A percentile compares a stretch with the other conserved stretches of the same genome.
phyloP scores from a whole-genome alignment of 1,140 invertebrate species.

The Cecropterus lyciades region DNA sequence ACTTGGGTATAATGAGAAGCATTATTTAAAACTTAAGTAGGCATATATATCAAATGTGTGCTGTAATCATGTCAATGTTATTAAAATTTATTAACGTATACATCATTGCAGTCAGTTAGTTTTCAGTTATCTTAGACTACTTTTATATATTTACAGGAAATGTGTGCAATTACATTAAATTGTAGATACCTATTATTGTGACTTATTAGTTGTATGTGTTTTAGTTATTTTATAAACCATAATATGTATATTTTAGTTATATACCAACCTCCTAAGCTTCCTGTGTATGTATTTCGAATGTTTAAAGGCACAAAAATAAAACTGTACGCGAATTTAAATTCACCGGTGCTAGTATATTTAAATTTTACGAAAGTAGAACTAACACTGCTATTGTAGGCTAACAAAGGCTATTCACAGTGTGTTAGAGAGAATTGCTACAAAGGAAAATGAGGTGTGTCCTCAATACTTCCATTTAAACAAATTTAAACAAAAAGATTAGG shows the following conservation, averaged over 20 bases:
- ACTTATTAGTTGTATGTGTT: background rate
- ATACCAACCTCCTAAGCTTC: conserved; percentile 36
- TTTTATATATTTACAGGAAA: background rate
- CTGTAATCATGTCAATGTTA: too few species aligned
- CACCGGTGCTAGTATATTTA: conserved; percentile 60
- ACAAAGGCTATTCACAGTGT: conserved; percentile 78
- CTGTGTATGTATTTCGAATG: conserved; percentile 3
- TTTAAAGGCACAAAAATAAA: conserved; percentile 26
- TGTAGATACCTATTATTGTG: background rate
- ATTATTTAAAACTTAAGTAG: too few species aligned
- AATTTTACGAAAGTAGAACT: conserved; percentile 80
- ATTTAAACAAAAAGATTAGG: conserved; percentile 72
- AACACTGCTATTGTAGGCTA: conserved; percentile 72
- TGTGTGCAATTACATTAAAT: background rate
- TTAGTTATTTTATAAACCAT: background rate
- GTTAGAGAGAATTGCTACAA: conserved; percentile 75
- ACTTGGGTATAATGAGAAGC: too few species aligned
- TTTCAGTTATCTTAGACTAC: background rate
- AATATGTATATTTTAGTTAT: background rate
- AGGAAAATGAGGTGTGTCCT: conserved; percentile 74
- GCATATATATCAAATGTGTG: too few species aligned
- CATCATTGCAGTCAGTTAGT: too few species aligned
- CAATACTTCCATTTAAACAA: conserved; percentile 80
- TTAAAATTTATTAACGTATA: background rate
- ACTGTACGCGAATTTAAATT: conserved; percentile 55